A percentile compares a stretch with the other conserved stretches of the same genome.
phyloP scores from a whole-genome alignment of 2,797 vertebrate genomes.

The Peromyscus attwateri region DNA sequence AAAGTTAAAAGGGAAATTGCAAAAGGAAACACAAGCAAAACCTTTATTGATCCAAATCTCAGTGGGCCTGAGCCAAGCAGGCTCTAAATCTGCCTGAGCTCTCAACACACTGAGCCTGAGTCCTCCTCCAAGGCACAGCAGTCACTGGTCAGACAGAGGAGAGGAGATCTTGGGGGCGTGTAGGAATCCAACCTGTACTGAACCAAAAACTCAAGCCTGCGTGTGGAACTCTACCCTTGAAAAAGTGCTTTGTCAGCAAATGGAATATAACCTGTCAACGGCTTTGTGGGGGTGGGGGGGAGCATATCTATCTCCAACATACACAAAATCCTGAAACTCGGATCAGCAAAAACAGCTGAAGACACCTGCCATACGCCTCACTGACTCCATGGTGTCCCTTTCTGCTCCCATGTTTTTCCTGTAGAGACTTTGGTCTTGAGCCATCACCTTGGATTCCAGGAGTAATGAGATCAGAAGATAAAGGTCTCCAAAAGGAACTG shows the following conservation, averaged over 20 bases:
- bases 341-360: not conserved
- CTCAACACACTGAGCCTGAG: not conserved
- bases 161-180: not conserved
- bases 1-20: slow-evolving; percentile 57
- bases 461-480: not conserved
- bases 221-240: not conserved
- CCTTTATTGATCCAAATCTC: slow-evolving; percentile 57
- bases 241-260: slow-evolving; percentile 34
- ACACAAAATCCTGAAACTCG: not conserved
- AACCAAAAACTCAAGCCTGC: not conserved
- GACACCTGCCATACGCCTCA: not conserved
- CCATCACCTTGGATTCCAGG: not conserved
- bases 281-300: not conserved
- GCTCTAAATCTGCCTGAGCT: not conserved
- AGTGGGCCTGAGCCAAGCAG: not conserved
- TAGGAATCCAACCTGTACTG: not conserved
- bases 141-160: not conserved
- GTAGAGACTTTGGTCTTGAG: not conserved
- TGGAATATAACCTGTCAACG: not conserved
- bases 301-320: not conserved
- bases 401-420: not conserved
- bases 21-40: slow-evolving; percentile 18
- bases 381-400: not conserved
- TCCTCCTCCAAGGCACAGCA: not conserved
- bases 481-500: not conserved